Base-by-base conservation (phyloP, 2,797 vertebrate species). In the Acipenser transmontanus region DNA sequence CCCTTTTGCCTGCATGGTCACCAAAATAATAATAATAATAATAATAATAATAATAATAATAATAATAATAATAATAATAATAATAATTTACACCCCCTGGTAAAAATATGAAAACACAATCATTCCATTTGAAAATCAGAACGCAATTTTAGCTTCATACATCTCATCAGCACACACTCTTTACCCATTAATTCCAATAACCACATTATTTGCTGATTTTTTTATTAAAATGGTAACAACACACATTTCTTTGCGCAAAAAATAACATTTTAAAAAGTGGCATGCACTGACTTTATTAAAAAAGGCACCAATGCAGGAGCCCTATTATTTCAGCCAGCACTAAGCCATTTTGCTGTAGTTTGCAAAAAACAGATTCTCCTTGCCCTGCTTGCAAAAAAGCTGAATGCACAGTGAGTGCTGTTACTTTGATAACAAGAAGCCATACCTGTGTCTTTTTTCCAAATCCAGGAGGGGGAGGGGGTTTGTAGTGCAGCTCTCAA, bases 401-500 rank as follows among this genome's bases (percentile, higher is more conserved):
- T 50, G n/a, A n/a, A 47, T 12, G 47, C 50, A 57, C n/a, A 17
- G 51, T 48, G 63, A 63, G 52, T 8, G 47, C 47, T 13, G 52
- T 47, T 11, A 47, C 20, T 8, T 52, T 48, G 54, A 59, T 47
- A 8, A 63, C 64, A 34, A 63, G 61, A 61, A 34, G 8, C 75
- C 88, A 63, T 88, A 91, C 90, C 89, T 91, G 89, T 83, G 82
- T 82, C 79, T 79, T 74, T 81, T 34, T 85, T 77, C 76, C 82
- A 83, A 94, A 95, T 96, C 94, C 95, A 91, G 91, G 91, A 85
- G 87, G 83, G 89, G 88, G 64, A 75, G 13, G 34, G 34, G 34
- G 69, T 65, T 66, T 74, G 79, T 82, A 80, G 69, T 66, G 71
- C 49, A 91, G 81, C 85, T 81, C 85, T 84, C 84, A 91, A 89